These are phyloP conservation scores for Ichneumoninae sp. DNA, from an alignment of 2,888 invertebrate species.

Conservation along the genomic window DNA sequence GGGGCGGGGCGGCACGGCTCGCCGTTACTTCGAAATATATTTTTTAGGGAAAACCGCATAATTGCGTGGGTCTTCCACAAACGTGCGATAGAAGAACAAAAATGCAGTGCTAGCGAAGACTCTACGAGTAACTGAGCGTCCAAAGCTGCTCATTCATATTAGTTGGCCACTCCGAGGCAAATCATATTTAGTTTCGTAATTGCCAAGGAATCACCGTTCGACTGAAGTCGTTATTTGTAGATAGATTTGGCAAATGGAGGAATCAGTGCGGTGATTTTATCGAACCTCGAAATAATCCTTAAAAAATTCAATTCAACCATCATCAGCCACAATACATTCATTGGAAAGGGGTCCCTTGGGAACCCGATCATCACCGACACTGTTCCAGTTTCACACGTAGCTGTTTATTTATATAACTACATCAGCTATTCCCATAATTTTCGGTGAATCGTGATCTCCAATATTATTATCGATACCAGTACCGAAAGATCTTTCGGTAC, in stretches of 20 bases:
- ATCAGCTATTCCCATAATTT: constrained; percentile 26
- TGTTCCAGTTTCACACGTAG: constrained; percentile 21
- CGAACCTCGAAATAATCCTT: background rate
- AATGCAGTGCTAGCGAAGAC: constrained; percentile 31
- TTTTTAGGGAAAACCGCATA: constrained; percentile 75
- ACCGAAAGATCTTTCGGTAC: constrained; percentile 1
- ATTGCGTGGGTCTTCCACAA: constrained; percentile 77
- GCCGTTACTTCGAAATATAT: constrained; percentile 53
- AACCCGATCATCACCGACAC: constrained; percentile 3
- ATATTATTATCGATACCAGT: constrained; percentile 21
- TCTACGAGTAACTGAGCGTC: constrained; percentile 76
- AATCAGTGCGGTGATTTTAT: constrained; percentile 7
- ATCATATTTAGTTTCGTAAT: constrained; percentile 78
- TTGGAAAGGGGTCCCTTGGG: background rate
- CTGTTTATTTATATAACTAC: constrained; percentile 43
- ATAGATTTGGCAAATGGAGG: constrained; percentile 52
- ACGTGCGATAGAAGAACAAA: constrained; percentile 79
- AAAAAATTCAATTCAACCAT: background rate
- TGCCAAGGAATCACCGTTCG: constrained; percentile 35
- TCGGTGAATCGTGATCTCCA: constrained; percentile 2
- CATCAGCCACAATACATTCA: background rate
- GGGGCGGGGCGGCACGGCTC: constrained; percentile 53
- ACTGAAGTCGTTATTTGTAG: constrained; percentile 65
- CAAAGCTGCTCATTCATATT: constrained; percentile 72
- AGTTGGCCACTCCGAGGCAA: constrained; percentile 79